A percentile compares a stretch with the other conserved stretches of the same genome.
phyloP scores from a whole-genome alignment of 2,797 vertebrate genomes.

The Alca torda region DNA sequence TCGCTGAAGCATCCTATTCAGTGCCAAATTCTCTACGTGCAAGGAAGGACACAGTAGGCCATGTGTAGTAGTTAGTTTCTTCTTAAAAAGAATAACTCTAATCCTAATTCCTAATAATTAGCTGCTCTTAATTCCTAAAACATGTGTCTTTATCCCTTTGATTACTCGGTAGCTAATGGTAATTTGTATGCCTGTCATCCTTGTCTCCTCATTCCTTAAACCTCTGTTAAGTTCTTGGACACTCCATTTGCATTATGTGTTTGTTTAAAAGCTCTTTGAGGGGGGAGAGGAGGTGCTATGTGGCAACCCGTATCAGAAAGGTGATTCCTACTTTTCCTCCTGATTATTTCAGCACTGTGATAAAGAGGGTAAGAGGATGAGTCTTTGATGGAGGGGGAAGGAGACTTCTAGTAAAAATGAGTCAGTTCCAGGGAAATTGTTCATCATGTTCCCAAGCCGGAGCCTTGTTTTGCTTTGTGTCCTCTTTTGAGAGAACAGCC shows the following conservation, averaged over 20 bases:
- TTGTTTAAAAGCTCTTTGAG: background rate
- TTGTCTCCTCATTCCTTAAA: background rate
- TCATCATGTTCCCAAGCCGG: background rate
- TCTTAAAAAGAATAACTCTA: background rate
- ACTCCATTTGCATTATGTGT: background rate
- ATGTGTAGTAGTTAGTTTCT: background rate
- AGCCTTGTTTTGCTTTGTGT: background rate
- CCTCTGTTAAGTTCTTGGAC: background rate
- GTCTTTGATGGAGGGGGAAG: background rate
- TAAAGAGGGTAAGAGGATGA: background rate
- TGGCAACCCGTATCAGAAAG: background rate
- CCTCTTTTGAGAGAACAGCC: background rate
- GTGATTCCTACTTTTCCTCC: background rate
- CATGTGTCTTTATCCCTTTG: conserved; percentile 1
- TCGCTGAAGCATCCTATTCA: background rate
- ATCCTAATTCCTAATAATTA: conserved; percentile 28
- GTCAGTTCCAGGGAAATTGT: background rate
- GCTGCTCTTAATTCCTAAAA: background rate
- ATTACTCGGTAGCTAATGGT: conserved; percentile 1
- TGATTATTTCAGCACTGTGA: background rate
- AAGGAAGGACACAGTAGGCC: background rate
- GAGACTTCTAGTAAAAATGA: background rate
- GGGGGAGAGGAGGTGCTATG: background rate
- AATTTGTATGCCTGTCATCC: conserved; percentile 7
- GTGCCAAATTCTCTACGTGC: background rate